Conservation (phyloP, 2,888 invertebrate genomes). For the Nymphalis urticae region DNA sequence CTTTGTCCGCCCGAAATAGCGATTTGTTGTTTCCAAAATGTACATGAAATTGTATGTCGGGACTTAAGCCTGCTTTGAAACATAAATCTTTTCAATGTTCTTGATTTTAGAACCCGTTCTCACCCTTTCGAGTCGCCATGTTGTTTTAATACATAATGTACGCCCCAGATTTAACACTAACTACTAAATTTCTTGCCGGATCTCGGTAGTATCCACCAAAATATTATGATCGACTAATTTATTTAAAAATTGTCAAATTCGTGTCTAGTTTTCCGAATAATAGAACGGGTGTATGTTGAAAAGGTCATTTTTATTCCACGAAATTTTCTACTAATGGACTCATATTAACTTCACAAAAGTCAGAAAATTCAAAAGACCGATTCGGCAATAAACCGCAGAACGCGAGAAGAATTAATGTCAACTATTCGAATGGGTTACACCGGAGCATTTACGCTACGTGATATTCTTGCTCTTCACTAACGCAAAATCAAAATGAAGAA, state of each 20-base stretch:
- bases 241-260: no score
- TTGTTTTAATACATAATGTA: not conserved
- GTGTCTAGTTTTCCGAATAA: no score
- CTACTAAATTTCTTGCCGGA: no score
- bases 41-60: conserved; percentile 28
- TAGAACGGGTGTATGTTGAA: no score
- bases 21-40: conserved; percentile 41
- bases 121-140: not conserved
- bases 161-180: not conserved
- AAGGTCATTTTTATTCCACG: no score
- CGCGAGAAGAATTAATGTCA: not conserved
- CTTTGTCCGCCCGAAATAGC: conserved; percentile 52
- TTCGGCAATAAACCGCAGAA: no score
- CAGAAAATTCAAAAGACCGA: no score
- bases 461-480: not conserved
- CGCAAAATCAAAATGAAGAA: conserved; percentile 13
- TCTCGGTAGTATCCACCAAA: no score
- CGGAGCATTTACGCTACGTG: not conserved
- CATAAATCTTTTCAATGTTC: conserved; percentile 32
- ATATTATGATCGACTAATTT: no score
- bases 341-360: not conserved
- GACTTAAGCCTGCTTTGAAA: conserved; percentile 23
- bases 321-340: not conserved
- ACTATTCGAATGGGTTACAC: not conserved
- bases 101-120: conserved; percentile 17